Percentiles rank a stretch among this genome's conserved stretches.
Conservation (phyloP, 1,140 invertebrate species). For the Camponotus vicinus region DNA sequence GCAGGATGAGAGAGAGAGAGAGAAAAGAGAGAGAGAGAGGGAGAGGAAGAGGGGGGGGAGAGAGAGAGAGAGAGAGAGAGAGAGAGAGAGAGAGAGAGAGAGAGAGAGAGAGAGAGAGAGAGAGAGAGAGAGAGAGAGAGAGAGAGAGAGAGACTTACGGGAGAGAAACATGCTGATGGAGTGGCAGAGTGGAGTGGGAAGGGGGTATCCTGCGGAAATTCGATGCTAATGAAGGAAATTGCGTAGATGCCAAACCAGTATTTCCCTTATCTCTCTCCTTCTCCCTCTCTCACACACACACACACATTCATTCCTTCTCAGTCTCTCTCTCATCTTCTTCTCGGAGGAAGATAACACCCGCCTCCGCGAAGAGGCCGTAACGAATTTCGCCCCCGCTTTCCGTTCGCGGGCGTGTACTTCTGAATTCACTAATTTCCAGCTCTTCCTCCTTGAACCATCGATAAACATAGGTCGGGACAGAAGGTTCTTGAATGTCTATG, state of each 20-base stretch:
- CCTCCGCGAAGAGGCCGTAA: conserved; percentile 53
- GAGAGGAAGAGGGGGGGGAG: conserved; percentile 32
- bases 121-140: conserved; percentile 31
- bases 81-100: neutral
- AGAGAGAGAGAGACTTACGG: conserved; percentile 3
- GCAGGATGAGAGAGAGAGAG: conserved; percentile 10
- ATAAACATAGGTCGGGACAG: conserved; percentile 18
- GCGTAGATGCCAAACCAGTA: conserved; percentile 79
- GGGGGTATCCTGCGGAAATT: conserved; percentile 77
- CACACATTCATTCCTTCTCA: neutral
- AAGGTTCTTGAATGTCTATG: neutral
- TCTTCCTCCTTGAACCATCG: conserved; percentile 32
- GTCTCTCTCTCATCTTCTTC: conserved; percentile 27
- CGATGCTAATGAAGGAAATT: conserved; percentile 81
- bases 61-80: conserved; percentile 31
- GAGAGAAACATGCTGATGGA: conserved; percentile 56
- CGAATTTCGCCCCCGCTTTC: conserved; percentile 63
- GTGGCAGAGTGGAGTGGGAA: conserved; percentile 40
- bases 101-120: conserved; percentile 34
- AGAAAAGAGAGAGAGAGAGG: conserved; percentile 23
- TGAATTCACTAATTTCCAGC: conserved; percentile 68
- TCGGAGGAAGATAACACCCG: conserved; percentile 29
- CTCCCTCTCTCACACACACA: neutral
- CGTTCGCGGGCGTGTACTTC: conserved; percentile 47
- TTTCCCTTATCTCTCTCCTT: conserved; percentile 69